Conservation (phyloP, 2,113 vertebrate genomes). For the Physeter macrocephalus region DNA sequence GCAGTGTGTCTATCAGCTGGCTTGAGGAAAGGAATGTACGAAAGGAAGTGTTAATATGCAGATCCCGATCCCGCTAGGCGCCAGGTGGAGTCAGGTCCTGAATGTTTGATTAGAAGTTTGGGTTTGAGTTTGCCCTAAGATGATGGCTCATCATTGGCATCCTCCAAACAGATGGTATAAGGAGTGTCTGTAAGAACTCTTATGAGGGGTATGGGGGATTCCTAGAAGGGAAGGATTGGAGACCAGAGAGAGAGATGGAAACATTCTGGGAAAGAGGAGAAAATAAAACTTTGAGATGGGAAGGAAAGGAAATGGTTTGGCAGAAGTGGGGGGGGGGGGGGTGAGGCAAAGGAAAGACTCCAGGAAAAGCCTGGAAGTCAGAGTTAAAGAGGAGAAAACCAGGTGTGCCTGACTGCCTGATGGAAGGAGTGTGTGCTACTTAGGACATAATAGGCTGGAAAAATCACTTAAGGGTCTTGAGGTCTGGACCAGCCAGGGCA, state of each 20-base stretch:
- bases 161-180: neutral
- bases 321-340: neutral
- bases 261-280: neutral
- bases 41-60: neutral
- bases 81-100: neutral
- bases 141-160: neutral
- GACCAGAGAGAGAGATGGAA: too few species aligned
- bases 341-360: neutral
- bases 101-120: neutral
- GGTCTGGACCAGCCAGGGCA: neutral
- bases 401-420: neutral
- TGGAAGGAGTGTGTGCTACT: neutral
- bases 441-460: neutral
- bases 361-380: neutral
- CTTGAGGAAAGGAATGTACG: neutral
- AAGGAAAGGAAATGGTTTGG: neutral
- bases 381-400: neutral
- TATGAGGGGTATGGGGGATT: neutral
- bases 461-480: neutral
- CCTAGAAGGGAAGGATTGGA: neutral
- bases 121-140: neutral
- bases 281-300: neutral
- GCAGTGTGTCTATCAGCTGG: neutral
- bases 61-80: accelerated
- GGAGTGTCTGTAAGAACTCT: neutral